These are phyloP conservation scores for Zaprionus lineosus DNA, from an alignment of 2,888 invertebrate species.

Conservation along the genomic window DNA sequence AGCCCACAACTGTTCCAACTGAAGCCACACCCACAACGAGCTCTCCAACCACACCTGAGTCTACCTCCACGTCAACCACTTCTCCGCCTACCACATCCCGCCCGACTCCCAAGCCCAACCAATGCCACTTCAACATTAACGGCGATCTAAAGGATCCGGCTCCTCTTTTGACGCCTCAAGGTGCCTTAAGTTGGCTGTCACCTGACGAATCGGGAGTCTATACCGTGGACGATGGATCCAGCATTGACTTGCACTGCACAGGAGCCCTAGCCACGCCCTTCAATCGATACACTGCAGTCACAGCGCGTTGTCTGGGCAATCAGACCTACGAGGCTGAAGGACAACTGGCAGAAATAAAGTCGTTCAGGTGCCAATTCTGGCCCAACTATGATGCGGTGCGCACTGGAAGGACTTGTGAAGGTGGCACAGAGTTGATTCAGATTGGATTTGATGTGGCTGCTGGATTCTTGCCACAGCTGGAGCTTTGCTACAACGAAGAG, in stretches of 20 bases:
- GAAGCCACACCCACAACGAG: background rate
- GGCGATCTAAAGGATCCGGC: slow-evolving; percentile 83
- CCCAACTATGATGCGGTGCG: slow-evolving; percentile 73
- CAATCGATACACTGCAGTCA: slow-evolving; percentile 59
- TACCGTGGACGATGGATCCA: slow-evolving; percentile 56
- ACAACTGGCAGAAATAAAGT: slow-evolving; percentile 55
- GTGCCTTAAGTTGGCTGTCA: slow-evolving; percentile 69
- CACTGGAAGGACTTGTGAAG: slow-evolving; percentile 70
- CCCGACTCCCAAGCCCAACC: slow-evolving; percentile 23
- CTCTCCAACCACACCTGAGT: background rate
- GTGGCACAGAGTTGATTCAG: slow-evolving; percentile 75
- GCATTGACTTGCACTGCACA: slow-evolving; percentile 78
- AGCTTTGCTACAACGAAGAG: slow-evolving; percentile 82
- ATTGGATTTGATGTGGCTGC: slow-evolving; percentile 80
- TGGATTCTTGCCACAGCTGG: slow-evolving; percentile 78
- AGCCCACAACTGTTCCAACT: background rate
- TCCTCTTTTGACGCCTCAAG: slow-evolving; percentile 84
- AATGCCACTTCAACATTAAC: slow-evolving; percentile 65
- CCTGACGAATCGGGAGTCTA: slow-evolving; percentile 69
- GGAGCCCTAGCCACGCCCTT: slow-evolving; percentile 52
- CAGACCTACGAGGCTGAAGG: slow-evolving; percentile 69
- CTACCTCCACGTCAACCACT: background rate
- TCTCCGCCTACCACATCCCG: background rate
- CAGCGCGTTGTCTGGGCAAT: slow-evolving; percentile 71
- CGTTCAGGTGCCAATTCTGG: slow-evolving; percentile 78